These are phyloP conservation scores for Calidris pygmaea DNA, from an alignment of 2,113 vertebrate species.

Conservation along the genomic window DNA sequence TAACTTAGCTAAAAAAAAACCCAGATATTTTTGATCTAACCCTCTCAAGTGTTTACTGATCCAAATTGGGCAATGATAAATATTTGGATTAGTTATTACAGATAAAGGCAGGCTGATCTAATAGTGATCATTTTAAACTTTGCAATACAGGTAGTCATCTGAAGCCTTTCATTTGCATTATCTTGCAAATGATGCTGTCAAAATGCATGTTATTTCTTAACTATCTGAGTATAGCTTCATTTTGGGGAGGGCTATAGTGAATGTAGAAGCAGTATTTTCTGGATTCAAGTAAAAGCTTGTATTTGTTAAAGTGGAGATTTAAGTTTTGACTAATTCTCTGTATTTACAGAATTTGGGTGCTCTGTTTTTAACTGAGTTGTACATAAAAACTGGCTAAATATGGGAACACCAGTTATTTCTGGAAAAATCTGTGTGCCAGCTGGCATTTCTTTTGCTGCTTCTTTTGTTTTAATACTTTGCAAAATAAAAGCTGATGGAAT, in stretches of 20 bases:
- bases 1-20: not conserved
- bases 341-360: not conserved
- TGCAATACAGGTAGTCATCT: not conserved
- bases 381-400: not conserved
- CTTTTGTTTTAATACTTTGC: not conserved
- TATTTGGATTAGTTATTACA: not conserved
- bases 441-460: not conserved
- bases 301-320: not conserved
- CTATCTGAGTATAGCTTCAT: not conserved
- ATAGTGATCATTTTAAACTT: not conserved
- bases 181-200: not conserved
- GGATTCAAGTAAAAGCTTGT: not conserved
- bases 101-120: not conserved
- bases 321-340: not conserved
- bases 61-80: not conserved
- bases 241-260: not conserved
- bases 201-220: not conserved
- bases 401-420: not conserved
- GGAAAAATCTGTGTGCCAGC: not conserved
- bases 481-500: not conserved
- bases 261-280: not conserved
- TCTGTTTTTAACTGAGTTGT: conserved; percentile 4
- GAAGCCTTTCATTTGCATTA: not conserved
- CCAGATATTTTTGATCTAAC: not conserved
- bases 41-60: not conserved